Conservation (phyloP, 1,140 invertebrate genomes). For the Radopholus similis region DNA sequence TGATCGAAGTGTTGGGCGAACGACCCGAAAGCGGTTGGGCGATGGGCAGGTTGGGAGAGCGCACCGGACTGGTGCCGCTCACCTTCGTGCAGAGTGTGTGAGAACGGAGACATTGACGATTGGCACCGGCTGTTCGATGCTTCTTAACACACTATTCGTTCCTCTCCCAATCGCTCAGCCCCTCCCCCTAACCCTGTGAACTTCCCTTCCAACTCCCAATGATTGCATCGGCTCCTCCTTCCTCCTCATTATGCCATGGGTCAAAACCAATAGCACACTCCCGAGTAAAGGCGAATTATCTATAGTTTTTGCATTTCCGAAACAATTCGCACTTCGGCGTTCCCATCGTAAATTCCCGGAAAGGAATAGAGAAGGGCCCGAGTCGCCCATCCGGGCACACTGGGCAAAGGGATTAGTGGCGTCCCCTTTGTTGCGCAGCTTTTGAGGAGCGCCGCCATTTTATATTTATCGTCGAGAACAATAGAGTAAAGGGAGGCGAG, state of each 20-base stretch:
- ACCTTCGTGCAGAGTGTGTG: conserved; percentile 35
- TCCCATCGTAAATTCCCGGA: conserved; percentile 5
- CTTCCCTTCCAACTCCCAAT: too few relatives aligned
- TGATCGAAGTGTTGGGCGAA: conserved; percentile 30
- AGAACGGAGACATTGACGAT: neutral
- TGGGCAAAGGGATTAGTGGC: neutral
- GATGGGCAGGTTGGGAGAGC: conserved; percentile 18
- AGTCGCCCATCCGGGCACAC: neutral
- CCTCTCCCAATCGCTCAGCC: too few relatives aligned
- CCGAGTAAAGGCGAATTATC: too few relatives aligned
- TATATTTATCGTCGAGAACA: neutral
- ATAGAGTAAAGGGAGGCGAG: neutral
- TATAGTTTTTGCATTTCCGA: too few relatives aligned
- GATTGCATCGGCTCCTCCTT: too few relatives aligned
- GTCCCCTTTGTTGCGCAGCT: neutral
- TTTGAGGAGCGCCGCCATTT: neutral
- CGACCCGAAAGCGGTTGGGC: conserved; percentile 30
- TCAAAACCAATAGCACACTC: too few relatives aligned
- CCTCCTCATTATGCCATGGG: too few relatives aligned
- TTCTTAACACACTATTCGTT: too few relatives aligned
- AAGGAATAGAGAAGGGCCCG: neutral
- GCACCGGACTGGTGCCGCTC: conserved; percentile 35
- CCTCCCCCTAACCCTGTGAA: too few relatives aligned
- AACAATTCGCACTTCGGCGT: too few relatives aligned
- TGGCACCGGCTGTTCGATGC: too few relatives aligned